A percentile compares a stretch with the other conserved stretches of the same genome.
Conservation (phyloP, 2,888 invertebrate genomes). For the Tribolium freemani region DNA sequence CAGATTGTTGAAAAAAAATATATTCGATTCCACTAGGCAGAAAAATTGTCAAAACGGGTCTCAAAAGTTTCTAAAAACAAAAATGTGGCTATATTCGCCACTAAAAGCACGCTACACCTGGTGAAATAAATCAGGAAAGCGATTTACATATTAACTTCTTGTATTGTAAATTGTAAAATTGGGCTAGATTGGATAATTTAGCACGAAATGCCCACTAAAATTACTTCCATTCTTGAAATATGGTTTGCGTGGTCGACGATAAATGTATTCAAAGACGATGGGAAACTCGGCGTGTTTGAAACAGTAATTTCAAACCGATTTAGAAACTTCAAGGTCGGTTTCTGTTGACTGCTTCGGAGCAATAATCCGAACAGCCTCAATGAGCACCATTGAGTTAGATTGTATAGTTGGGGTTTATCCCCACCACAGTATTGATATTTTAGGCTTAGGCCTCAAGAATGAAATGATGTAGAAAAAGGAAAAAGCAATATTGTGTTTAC, state of each 20-base stretch:
- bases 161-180: not conserved
- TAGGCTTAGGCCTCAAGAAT: not conserved
- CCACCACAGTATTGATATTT: not conserved
- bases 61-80: too few species aligned
- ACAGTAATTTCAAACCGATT: not conserved
- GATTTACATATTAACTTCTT: not conserved
- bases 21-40: too few species aligned
- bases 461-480: not conserved
- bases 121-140: too few species aligned
- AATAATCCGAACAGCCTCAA: not conserved
- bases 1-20: too few species aligned
- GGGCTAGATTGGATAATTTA: not conserved
- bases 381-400: not conserved
- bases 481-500: not conserved
- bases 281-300: not conserved
- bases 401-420: not conserved
- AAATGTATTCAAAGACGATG: not conserved
- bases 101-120: too few species aligned
- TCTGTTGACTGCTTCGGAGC: not conserved
- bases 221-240: not conserved
- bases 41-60: too few species aligned
- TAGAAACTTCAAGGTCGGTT: not conserved
- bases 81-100: too few species aligned
- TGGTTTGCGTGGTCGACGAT: not conserved
- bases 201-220: not conserved